Percentiles rank a stretch among this genome's conserved stretches.
Conservation (phyloP, 2,113 vertebrate genomes). For the Trochalopteron elliotii region DNA sequence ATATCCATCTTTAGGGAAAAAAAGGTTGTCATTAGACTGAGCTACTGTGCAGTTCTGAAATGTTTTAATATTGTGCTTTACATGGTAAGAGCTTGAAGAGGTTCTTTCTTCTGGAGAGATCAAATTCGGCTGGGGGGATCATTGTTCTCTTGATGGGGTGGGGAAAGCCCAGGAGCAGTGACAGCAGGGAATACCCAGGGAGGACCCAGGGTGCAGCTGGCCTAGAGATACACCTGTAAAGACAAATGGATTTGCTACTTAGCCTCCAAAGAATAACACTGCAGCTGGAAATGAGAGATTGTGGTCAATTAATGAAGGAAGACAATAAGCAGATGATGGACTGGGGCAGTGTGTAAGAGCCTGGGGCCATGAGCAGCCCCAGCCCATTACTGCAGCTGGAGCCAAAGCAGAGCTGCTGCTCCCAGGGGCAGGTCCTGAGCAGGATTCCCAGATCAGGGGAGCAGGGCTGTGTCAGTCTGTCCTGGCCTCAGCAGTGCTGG, state of each 20-base stretch:
- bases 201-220: neutral
- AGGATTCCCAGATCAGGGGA: neutral
- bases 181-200: neutral
- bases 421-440: neutral
- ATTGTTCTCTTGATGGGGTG: neutral
- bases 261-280: neutral
- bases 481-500: neutral
- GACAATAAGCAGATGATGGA: neutral
- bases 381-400: neutral
- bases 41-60: neutral
- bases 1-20: neutral
- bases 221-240: neutral
- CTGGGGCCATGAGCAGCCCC: neutral
- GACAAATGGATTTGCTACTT: neutral
- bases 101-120: neutral
- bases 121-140: neutral
- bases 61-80: neutral
- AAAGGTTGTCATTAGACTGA: neutral
- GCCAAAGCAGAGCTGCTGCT: neutral
- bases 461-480: neutral
- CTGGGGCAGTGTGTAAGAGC: neutral
- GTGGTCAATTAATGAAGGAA: neutral
- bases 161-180: neutral
- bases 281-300: neutral
- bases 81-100: neutral